phyloP scores from a whole-genome alignment of 2,888 invertebrate species.

The Atethmia centrago region DNA sequence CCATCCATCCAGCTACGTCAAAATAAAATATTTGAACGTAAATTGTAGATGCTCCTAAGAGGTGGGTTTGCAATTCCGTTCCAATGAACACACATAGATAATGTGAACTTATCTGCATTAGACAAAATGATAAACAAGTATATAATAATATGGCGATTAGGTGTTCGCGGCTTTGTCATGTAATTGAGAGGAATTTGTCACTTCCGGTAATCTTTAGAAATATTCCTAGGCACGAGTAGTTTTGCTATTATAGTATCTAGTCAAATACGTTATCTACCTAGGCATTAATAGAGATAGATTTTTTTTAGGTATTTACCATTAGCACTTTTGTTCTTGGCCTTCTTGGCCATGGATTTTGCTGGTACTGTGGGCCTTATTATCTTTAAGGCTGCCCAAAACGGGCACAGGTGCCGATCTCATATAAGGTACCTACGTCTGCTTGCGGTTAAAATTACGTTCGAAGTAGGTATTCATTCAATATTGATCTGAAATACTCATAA shows the following conservation, averaged over 20 bases:
- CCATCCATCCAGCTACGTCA: background rate
- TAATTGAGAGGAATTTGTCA: slow-evolving; percentile 24
- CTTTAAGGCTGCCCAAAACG: background rate
- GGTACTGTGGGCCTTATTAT: background rate
- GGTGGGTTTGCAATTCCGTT: slow-evolving; percentile 83
- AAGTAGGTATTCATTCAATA: background rate
- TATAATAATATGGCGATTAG: slow-evolving; percentile 36
- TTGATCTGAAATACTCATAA: background rate
- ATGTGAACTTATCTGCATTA: slow-evolving; percentile 78
- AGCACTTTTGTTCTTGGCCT: background rate
- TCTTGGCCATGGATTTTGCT: background rate
- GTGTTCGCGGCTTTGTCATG: slow-evolving; percentile 25
- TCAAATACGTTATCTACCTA: background rate
- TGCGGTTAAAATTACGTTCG: background rate
- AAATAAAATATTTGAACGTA: slow-evolving; percentile 36
- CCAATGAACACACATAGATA: slow-evolving; percentile 68
- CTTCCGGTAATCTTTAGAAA: slow-evolving; percentile 1
- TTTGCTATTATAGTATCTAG: background rate
- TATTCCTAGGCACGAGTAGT: background rate
- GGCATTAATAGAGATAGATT: background rate
- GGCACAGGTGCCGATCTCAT: background rate
- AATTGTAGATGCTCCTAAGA: slow-evolving; percentile 74
- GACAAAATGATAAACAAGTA: slow-evolving; percentile 48
- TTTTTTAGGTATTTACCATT: background rate
- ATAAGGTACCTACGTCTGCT: background rate